These are phyloP conservation scores for Melierax canorus DNA, from an alignment of 2,113 vertebrate genomes.

Conservation along the genomic window DNA sequence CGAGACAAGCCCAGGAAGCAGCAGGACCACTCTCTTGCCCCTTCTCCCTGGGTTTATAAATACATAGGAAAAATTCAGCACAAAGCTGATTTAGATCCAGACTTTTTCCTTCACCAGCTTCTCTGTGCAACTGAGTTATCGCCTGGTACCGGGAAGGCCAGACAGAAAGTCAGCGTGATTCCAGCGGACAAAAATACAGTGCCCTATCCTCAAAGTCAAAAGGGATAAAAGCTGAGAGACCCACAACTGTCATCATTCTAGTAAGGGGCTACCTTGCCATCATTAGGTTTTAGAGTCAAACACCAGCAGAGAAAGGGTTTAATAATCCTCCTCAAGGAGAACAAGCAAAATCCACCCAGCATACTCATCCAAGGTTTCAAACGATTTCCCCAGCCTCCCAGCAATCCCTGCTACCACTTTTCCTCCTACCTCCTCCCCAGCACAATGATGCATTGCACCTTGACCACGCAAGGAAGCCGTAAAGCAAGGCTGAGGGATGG, in stretches of 20 bases:
- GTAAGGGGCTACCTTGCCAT: not conserved
- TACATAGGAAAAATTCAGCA: not conserved
- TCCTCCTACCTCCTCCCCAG: not conserved
- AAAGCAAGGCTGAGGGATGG: not conserved
- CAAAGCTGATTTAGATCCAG: not conserved
- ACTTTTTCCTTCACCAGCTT: not conserved
- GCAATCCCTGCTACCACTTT: not conserved
- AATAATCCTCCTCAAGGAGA: not conserved
- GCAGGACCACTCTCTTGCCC: not conserved
- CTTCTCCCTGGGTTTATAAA: not conserved
- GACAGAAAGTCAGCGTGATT: not conserved
- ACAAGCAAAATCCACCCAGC: not conserved
- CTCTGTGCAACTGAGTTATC: rapidly evolving
- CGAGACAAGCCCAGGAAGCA: not conserved
- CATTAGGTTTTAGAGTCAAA: not conserved
- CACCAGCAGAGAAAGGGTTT: not conserved
- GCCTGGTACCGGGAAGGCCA: not conserved
- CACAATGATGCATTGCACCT: not conserved
- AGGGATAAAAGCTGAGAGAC: not conserved
- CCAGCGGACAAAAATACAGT: not conserved
- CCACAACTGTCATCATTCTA: not conserved
- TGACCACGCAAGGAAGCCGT: not conserved
- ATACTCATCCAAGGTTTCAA: not conserved
- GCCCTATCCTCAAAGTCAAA: not conserved
- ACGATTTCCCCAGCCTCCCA: not conserved